A percentile compares a stretch with the other conserved stretches of the same genome.
These are phyloP conservation scores for Hypselothyrea guttata DNA, from an alignment of 2,888 invertebrate species.

Conservation along the genomic window DNA sequence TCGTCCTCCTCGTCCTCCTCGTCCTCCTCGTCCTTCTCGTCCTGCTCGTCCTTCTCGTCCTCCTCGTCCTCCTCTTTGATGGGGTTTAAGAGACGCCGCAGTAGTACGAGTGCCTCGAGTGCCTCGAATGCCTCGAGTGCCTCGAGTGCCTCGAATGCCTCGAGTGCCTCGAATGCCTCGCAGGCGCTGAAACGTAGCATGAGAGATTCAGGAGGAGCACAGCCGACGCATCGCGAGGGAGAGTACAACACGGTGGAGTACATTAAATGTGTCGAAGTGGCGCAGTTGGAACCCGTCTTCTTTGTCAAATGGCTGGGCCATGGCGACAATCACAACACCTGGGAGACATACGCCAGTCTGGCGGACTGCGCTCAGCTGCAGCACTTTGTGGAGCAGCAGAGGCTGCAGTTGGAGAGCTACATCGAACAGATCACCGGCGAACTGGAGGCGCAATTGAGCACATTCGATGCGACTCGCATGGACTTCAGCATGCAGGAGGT, in stretches of 20 bases:
- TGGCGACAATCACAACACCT: constrained; percentile 88
- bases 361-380: constrained; percentile 84
- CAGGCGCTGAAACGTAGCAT: too few relatives aligned
- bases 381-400: constrained; percentile 81
- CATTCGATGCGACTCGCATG: background rate
- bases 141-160: too few relatives aligned
- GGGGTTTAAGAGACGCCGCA: too few relatives aligned
- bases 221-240: too few relatives aligned
- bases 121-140: too few relatives aligned
- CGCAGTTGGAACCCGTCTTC: constrained; percentile 85
- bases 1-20: too few relatives aligned
- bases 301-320: constrained; percentile 95
- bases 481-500: constrained; percentile 39
- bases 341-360: constrained; percentile 93
- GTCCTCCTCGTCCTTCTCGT: too few relatives aligned
- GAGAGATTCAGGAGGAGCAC: too few relatives aligned
- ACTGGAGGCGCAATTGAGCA: constrained; percentile 51
- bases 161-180: too few relatives aligned
- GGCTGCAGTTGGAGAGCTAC: constrained; percentile 36
- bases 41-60: too few relatives aligned
- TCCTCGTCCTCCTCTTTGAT: too few relatives aligned
- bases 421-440: constrained; percentile 58
- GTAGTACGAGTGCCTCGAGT: too few relatives aligned
- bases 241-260: constrained; percentile 92
- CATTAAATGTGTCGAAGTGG: constrained; percentile 86